Percentiles rank a stretch among this genome's conserved stretches.
Evolutionary conservation across 1,140 invertebrate genomes (phyloP).

Genomic region (Carposina sasakii): DNA sequence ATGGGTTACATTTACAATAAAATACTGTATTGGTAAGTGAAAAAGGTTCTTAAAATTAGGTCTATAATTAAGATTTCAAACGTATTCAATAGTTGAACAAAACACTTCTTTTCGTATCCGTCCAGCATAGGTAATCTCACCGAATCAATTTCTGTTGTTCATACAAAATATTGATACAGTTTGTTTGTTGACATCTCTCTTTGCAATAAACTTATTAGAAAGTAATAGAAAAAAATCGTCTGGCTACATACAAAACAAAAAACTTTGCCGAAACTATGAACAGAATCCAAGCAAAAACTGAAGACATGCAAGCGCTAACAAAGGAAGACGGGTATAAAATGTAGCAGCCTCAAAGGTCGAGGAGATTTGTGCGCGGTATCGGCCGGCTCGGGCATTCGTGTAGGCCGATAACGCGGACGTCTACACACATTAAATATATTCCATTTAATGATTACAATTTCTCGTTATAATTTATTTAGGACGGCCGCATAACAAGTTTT

Average conservation of each 20-base stretch:
- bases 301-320: constrained; percentile 17
- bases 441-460: constrained; percentile 72
- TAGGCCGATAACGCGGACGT: constrained; percentile 56
- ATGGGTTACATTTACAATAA: no score
- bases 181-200: no score
- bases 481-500: constrained; percentile 71
- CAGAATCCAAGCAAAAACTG: neutral
- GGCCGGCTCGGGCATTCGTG: constrained; percentile 55
- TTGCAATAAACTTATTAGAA: no score
- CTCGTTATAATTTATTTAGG: constrained; percentile 72
- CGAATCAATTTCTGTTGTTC: no score
- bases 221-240: no score
- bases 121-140: no score
- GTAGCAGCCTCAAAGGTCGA: constrained; percentile 42
- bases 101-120: no score
- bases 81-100: no score
- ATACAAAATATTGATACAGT: no score
- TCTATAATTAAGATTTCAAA: no score
- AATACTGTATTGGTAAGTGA: no score
- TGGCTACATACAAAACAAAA: constrained; percentile 3
- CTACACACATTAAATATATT: constrained; percentile 67
- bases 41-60: no score
- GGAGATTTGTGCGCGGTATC: constrained; percentile 52
- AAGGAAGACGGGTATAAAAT: constrained; percentile 26
- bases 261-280: neutral